Evolutionary conservation across 2,113 vertebrate genomes (phyloP).

Genomic region (Colistium nudipinnis): DNA sequence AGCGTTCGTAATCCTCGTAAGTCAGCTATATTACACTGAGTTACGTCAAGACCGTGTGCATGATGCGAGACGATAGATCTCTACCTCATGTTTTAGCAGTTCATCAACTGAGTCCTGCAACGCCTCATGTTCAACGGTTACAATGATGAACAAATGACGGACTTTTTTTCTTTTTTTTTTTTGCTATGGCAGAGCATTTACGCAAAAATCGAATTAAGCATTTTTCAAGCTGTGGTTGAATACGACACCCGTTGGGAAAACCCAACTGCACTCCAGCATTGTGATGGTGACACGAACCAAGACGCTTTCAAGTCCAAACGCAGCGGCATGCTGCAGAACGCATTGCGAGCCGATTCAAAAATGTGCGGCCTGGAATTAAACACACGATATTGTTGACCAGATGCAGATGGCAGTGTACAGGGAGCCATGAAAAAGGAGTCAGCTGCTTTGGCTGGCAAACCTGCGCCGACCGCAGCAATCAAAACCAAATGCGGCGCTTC

Average conservation of each 20-base stretch:
- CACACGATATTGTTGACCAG: slow-evolving; percentile 12
- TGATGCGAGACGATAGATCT: background rate
- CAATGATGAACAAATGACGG: background rate
- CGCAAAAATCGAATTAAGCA: background rate
- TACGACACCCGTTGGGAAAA: background rate
- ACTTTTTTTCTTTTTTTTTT: too few relatives aligned
- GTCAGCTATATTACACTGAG: background rate
- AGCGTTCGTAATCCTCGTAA: background rate
- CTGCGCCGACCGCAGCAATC: slow-evolving; percentile 11
- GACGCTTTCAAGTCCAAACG: background rate
- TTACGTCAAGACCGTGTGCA: background rate
- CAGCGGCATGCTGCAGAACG: background rate
- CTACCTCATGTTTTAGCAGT: background rate
- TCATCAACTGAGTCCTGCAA: background rate
- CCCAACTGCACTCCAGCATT: background rate
- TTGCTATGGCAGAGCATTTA: background rate
- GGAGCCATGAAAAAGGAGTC: slow-evolving; percentile 23
- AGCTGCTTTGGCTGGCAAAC: slow-evolving; percentile 23
- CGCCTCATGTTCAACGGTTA: background rate
- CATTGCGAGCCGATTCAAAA: background rate
- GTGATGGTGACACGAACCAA: background rate
- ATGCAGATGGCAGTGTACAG: slow-evolving; percentile 9
- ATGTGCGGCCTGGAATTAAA: slow-evolving; percentile 1
- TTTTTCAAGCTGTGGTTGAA: background rate
- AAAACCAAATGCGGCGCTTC: slow-evolving; percentile 34